These are phyloP conservation scores for Mimumesa dahlbomi DNA, from an alignment of 2,888 invertebrate genomes.

Conservation along the genomic window DNA sequence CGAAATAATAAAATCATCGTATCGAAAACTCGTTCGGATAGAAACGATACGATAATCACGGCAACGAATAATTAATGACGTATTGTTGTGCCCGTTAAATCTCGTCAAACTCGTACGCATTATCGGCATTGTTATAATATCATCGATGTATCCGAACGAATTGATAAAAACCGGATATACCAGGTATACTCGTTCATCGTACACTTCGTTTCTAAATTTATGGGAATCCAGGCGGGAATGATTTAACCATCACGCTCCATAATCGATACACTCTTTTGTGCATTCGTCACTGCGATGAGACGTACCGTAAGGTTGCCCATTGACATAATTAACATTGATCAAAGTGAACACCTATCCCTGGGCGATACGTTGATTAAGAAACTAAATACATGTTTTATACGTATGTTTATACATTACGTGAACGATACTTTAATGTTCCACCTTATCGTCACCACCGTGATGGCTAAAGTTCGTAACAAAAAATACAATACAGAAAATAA, in stretches of 20 bases:
- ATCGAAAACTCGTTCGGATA: too few relatives aligned
- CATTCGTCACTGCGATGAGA: conserved; percentile 5
- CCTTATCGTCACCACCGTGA: too few relatives aligned
- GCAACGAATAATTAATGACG: neutral
- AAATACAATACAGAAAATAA: too few relatives aligned
- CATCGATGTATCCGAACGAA: neutral
- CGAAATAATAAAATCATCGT: too few relatives aligned
- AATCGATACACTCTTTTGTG: conserved; percentile 10
- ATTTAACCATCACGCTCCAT: conserved; percentile 4
- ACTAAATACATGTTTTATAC: too few relatives aligned
- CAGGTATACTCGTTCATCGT: neutral
- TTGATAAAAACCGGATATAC: neutral
- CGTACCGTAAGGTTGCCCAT: neutral
- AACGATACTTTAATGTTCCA: too few relatives aligned
- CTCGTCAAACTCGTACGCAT: neutral
- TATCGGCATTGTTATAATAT: neutral
- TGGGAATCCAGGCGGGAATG: neutral
- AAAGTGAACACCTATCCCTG: neutral
- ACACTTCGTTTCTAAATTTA: neutral
- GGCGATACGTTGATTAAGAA: too few relatives aligned
- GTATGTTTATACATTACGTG: too few relatives aligned
- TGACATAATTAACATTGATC: conserved; percentile 3
- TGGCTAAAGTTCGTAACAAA: too few relatives aligned
- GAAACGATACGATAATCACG: too few relatives aligned
- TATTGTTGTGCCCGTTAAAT: neutral